A percentile compares a stretch with the other conserved stretches of the same genome.
Conservation (phyloP, 2,888 invertebrate genomes). For the Labia minor region DNA sequence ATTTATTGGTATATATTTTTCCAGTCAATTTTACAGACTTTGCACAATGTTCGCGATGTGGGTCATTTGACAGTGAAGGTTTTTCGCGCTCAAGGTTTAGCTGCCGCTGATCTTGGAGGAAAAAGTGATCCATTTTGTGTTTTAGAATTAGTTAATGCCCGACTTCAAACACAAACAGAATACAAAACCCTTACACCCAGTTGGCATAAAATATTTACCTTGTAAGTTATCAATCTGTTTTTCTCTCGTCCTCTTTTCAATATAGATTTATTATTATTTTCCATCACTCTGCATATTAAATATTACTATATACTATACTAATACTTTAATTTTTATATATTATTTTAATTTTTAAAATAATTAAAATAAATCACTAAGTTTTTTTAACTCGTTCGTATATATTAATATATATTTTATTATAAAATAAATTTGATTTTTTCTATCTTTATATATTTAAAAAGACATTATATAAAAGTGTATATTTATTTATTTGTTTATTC, state of each 20-base stretch:
- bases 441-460: no score
- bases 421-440: no score
- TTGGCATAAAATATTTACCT: slow-evolving; percentile 98
- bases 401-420: no score
- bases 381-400: no score
- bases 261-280: no score
- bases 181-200: slow-evolving; percentile 93
- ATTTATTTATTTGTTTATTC: no score
- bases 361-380: no score
- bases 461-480: no score
- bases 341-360: background rate
- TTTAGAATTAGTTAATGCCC: slow-evolving; percentile 83
- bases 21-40: slow-evolving; percentile 56
- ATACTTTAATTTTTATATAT: background rate
- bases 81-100: slow-evolving; percentile 67
- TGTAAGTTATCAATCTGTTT: slow-evolving; percentile 52
- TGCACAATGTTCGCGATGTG: slow-evolving; percentile 70
- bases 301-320: slow-evolving; percentile 14
- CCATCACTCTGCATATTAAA: slow-evolving; percentile 8
- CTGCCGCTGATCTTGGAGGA: slow-evolving; percentile 90
- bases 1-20: no score
- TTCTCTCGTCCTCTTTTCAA: background rate
- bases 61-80: slow-evolving; percentile 94
- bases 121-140: slow-evolving; percentile 99
- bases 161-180: slow-evolving; percentile 95